Evolutionary conservation across 2,113 vertebrate species (phyloP).

Genomic region (Thomomys bottae): DNA sequence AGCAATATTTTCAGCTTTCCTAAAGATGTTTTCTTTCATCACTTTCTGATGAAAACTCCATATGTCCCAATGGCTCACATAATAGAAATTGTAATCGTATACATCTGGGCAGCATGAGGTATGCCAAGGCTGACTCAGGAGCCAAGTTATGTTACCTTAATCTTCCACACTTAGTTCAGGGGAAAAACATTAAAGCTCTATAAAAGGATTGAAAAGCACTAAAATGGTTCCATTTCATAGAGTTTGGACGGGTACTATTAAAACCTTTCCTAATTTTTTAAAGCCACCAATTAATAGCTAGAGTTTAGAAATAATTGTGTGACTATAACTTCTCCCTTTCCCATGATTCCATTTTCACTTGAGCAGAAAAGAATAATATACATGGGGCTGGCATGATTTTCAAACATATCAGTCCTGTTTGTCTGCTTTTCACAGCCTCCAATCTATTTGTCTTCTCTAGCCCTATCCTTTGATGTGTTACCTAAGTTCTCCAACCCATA

Average conservation of each 20-base stretch:
- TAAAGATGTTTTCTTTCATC: slow-evolving; percentile 74
- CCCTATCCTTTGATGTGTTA: neutral
- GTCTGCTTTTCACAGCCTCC: neutral
- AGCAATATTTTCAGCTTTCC: slow-evolving; percentile 68
- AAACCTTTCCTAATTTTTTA: slow-evolving; percentile 12
- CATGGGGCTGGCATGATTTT: neutral
- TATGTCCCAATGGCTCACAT: slow-evolving; percentile 51
- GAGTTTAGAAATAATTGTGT: slow-evolving; percentile 18
- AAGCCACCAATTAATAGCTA: slow-evolving; percentile 52
- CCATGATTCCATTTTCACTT: slow-evolving; percentile 43
- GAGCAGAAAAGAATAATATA: slow-evolving; percentile 15
- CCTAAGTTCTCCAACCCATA: neutral
- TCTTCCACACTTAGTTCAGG: slow-evolving; percentile 46
- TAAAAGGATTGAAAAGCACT: slow-evolving; percentile 54
- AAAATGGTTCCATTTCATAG: slow-evolving; percentile 53
- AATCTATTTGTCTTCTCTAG: neutral
- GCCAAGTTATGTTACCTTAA: slow-evolving; percentile 66
- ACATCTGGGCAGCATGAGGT: slow-evolving; percentile 60
- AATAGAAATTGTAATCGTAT: slow-evolving; percentile 65
- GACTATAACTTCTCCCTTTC: neutral
- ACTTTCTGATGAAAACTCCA: slow-evolving; percentile 68
- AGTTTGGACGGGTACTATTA: slow-evolving; percentile 45
- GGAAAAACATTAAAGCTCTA: slow-evolving; percentile 59
- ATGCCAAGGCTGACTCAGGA: slow-evolving; percentile 52
- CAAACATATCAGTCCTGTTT: neutral